phyloP scores from a whole-genome alignment of 2,113 vertebrate species.

The Chloebia gouldiae region DNA sequence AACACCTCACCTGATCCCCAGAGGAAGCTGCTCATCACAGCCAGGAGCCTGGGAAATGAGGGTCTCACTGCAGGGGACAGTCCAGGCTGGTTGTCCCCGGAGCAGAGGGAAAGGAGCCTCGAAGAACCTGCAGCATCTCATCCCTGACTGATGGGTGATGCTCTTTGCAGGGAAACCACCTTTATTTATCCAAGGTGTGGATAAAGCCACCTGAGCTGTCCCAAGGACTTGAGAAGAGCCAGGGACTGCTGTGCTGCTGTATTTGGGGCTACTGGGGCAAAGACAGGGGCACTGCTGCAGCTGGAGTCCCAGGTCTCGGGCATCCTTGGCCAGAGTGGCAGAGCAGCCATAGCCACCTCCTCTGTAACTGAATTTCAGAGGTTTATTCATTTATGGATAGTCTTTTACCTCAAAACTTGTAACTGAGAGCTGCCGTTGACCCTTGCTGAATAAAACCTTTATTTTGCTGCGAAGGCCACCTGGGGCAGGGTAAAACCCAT shows the following conservation, averaged over 20 bases:
- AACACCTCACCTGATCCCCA: not conserved
- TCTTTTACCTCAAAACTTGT: not conserved
- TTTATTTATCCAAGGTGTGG: not conserved
- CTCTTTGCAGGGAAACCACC: not conserved
- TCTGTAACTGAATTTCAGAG: not conserved
- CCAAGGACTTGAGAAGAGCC: fast-evolving
- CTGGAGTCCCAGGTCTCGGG: not conserved
- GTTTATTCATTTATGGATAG: not conserved
- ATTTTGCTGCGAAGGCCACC: not conserved
- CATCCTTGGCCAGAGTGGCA: not conserved
- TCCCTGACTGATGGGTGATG: fast-evolving
- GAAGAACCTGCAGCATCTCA: not conserved
- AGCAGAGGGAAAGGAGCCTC: not conserved
- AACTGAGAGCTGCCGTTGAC: not conserved
- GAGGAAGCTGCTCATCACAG: not conserved
- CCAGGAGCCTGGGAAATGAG: not conserved
- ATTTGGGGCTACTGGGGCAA: not conserved
- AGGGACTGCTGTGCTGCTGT: fast-evolving
- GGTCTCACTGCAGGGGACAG: not conserved
- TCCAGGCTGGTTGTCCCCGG: not conserved
- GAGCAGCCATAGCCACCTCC: not conserved
- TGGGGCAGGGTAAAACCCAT: not conserved
- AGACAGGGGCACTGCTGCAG: not conserved
- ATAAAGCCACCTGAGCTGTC: not conserved
- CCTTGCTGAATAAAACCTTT: not conserved